Base-by-base conservation (phyloP, 2,113 vertebrate genomes). In the Xenopus borealis region DNA sequence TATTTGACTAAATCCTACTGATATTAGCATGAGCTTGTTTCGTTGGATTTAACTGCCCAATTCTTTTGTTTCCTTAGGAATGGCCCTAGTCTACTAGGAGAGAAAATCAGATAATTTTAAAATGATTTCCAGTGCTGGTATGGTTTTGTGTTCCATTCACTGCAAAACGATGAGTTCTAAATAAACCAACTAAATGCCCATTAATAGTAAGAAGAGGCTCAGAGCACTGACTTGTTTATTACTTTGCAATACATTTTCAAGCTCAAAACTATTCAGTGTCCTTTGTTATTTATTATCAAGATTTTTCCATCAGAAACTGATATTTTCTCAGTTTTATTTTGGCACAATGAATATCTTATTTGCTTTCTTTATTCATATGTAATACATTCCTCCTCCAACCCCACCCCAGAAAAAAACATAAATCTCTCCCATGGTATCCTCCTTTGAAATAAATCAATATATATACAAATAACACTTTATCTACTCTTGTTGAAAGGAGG, bases 391-490 rank as follows among this genome's bases (percentile, higher is more conserved):
- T 70, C 47, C 61, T 76, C 74, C 67, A 70, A 70, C 63, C 23
- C 61, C 66, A 10, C 17, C 53, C 17, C 53, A 5, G 27, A 62
- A 40, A 59, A 65, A 76, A 46, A 53, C 66, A 64, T 70, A 70
- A 69, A 76, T 76, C 74, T 76, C 33, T 45, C 67, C 50, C 18
- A 57, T 70, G 13, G 59, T 70, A 57, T 76, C 66, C 66, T 76
- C 74, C 61, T 76, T 30, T 64, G 74, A 62, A 69, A 76, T 70
- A 67, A 76, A 63, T 70, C 74, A 76, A 76, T 76, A 76, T n/a
- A n/a, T n/a, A n/a, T n/a, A 76, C 63, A 76, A 70, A 76, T 76
- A 76, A 76, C 67, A 18, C 74, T 70, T 76, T 76, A 76, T 76
- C 74, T 64, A 19, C 27, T 76, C 74, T 76, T 76, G 74, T 76